Conservation (phyloP, 35 echinoderm and acorn worm genomes). For the Diadema setosum region DNA sequence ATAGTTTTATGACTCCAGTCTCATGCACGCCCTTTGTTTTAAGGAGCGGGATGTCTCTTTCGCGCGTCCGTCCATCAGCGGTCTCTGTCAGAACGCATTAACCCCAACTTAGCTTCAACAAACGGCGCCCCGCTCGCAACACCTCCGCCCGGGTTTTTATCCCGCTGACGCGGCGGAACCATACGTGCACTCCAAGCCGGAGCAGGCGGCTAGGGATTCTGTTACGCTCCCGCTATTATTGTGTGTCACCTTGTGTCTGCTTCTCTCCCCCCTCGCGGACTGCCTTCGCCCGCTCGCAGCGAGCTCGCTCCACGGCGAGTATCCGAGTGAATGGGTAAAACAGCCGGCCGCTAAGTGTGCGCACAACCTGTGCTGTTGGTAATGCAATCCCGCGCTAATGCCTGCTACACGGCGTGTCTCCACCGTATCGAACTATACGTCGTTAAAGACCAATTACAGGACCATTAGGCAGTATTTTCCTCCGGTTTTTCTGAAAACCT, state of each 20-base stretch:
- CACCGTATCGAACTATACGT: background rate
- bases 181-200: background rate
- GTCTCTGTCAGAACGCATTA: background rate
- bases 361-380: too few relatives aligned
- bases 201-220: background rate
- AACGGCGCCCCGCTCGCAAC: too few relatives aligned
- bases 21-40: background rate
- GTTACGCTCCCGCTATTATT: background rate
- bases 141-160: too few relatives aligned
- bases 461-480: background rate
- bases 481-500: background rate
- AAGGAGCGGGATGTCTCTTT: background rate
- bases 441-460: background rate
- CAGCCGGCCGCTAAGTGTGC: too few relatives aligned
- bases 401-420: background rate
- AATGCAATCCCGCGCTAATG: too few relatives aligned
- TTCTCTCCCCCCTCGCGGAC: background rate
- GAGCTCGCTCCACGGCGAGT: background rate
- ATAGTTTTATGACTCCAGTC: background rate
- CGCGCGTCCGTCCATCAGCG: background rate
- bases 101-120: too few relatives aligned
- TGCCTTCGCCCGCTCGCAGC: background rate
- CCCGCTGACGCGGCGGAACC: background rate
- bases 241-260: too few relatives aligned
- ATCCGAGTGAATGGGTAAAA: too few relatives aligned